Conservation (phyloP, 1,140 invertebrate species). For the Tenebrio molitor region DNA sequence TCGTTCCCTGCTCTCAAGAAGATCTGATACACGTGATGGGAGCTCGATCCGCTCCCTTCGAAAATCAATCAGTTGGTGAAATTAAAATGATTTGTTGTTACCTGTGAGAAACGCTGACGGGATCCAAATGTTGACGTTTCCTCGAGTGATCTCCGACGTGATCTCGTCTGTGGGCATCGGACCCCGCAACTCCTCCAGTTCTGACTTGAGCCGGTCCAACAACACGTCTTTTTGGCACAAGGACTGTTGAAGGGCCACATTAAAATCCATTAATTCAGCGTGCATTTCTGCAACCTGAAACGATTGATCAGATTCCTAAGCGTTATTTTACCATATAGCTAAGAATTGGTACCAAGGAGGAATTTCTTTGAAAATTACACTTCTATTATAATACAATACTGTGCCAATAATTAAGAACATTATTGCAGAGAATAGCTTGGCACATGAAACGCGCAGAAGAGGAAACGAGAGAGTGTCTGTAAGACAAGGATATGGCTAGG, state of each 20-base stretch:
- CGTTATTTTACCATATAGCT: no score
- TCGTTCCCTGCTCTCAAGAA: conserved; percentile 88
- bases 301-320: no score
- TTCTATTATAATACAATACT: no score
- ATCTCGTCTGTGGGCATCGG: conserved; percentile 71
- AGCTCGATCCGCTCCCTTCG: conserved; percentile 70
- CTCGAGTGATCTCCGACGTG: conserved; percentile 61
- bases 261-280: conserved; percentile 95
- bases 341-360: no score
- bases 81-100: conserved; percentile 52
- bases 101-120: conserved; percentile 91
- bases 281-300: conserved; percentile 98
- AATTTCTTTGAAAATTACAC: no score
- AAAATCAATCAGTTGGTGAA: no score
- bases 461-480: no score
- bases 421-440: no score
- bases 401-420: no score
- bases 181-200: conserved; percentile 80
- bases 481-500: no score
- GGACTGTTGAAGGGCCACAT: conserved; percentile 73
- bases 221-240: conserved; percentile 74
- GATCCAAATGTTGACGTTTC: conserved; percentile 87
- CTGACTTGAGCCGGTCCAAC: conserved; percentile 74
- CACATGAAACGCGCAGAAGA: no score
- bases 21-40: conserved; percentile 91